Conservation (phyloP, 2,888 invertebrate species). For the Brachycybe producta region DNA sequence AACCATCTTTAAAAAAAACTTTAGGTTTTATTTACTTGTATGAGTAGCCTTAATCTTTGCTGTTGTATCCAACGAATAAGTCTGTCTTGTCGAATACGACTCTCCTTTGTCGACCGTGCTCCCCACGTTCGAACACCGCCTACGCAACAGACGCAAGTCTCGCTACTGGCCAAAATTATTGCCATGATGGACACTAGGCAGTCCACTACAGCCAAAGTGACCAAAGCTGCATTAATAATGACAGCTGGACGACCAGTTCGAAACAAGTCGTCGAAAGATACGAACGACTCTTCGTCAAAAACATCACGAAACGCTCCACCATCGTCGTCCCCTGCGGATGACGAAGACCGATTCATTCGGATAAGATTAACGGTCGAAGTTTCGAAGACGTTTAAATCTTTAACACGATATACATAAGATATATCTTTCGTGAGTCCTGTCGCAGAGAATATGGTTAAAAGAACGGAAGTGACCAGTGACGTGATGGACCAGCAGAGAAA, state of each 20-base stretch:
- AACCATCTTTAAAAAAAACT: too few relatives aligned
- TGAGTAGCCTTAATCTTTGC: not conserved
- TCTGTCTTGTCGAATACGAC: not conserved
- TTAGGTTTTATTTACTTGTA: slow-evolving; percentile 1
- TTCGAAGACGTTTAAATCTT: not conserved
- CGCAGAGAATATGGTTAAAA: slow-evolving; percentile 14
- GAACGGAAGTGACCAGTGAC: slow-evolving; percentile 14
- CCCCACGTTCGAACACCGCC: slow-evolving; percentile 9
- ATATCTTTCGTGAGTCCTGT: slow-evolving; percentile 16
- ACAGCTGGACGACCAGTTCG: slow-evolving; percentile 7
- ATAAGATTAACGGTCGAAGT: not conserved
- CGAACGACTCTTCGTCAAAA: not conserved
- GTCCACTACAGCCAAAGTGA: slow-evolving; percentile 15
- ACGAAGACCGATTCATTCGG: not conserved
- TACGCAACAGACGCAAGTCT: slow-evolving; percentile 7
- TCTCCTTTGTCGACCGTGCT: not conserved
- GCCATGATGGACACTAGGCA: slow-evolving; percentile 14
- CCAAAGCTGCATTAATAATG: slow-evolving; percentile 14
- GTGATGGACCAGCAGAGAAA: slow-evolving; percentile 11
- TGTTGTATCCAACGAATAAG: slow-evolving; percentile 9
- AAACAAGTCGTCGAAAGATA: not conserved
- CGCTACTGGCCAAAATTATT: slow-evolving; percentile 2
- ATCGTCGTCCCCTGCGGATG: not conserved
- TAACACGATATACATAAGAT: not conserved
- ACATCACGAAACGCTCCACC: not conserved